Evolutionary conservation across 1,140 invertebrate species (phyloP).

Genomic region (Saccostrea glomerata): DNA sequence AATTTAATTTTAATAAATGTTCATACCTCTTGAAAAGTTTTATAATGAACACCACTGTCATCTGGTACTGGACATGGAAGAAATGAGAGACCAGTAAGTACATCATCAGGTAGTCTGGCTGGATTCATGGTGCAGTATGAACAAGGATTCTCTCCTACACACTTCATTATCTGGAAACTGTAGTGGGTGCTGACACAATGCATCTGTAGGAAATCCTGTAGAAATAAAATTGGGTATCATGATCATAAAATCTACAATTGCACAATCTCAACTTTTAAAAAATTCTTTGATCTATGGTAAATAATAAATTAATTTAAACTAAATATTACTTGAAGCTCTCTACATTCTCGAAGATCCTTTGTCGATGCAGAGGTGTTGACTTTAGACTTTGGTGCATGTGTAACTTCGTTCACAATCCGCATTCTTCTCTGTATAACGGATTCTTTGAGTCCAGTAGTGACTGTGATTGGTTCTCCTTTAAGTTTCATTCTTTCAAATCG

Average conservation of each 20-base stretch:
- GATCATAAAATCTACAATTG: background rate
- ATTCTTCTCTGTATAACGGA: slow-evolving; percentile 11
- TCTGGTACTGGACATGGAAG: slow-evolving; percentile 29
- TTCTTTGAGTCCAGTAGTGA: background rate
- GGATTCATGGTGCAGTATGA: background rate
- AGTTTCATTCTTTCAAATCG: slow-evolving; percentile 43
- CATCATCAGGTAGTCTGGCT: background rate
- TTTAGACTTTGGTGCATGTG: background rate
- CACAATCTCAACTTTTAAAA: background rate
- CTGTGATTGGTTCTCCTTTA: slow-evolving; percentile 41
- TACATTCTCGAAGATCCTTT: slow-evolving; percentile 17
- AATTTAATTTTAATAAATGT: background rate
- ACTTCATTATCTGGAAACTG: slow-evolving; percentile 5
- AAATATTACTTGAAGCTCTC: slow-evolving; percentile 36
- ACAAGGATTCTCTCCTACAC: slow-evolving; percentile 32
- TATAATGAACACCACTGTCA: slow-evolving; percentile 23
- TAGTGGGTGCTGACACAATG: slow-evolving; percentile 1
- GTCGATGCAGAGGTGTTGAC: slow-evolving; percentile 23
- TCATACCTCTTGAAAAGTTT: slow-evolving; percentile 26
- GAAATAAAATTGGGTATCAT: background rate
- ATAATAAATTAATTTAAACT: background rate
- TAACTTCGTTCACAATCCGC: slow-evolving; percentile 8
- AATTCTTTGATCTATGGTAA: background rate
- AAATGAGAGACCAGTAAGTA: background rate
- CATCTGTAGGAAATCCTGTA: slow-evolving; percentile 15